Conservation (phyloP, 2,113 vertebrate genomes). For the Platysteira castanea region DNA sequence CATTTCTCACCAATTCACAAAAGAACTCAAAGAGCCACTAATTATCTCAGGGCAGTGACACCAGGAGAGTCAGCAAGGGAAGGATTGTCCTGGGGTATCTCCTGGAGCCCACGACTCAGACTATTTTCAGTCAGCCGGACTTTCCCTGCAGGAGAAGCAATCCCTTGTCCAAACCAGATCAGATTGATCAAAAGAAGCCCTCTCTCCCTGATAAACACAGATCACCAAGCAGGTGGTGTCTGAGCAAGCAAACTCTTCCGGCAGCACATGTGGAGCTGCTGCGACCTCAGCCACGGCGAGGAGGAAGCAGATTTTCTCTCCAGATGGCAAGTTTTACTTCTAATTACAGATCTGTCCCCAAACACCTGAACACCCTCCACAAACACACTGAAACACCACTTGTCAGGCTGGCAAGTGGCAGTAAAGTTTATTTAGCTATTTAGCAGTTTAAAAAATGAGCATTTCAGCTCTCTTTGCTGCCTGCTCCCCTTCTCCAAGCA, state of each 20-base stretch:
- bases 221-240: not conserved
- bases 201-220: not conserved
- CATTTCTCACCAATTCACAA: not conserved
- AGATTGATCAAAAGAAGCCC: not conserved
- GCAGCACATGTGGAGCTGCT: not conserved
- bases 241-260: not conserved
- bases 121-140: not conserved
- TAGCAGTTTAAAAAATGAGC: not conserved
- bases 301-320: constrained; percentile 10
- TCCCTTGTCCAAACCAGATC: not conserved
- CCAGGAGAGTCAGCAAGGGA: not conserved
- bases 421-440: not conserved
- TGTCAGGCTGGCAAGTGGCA: not conserved
- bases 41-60: not conserved
- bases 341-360: not conserved
- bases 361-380: not conserved
- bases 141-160: not conserved
- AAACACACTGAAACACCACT: not conserved
- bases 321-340: constrained; percentile 38
- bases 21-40: not conserved
- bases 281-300: not conserved
- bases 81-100: not conserved
- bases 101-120: not conserved
- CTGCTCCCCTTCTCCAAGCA: not conserved
- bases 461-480: not conserved